Percentiles rank a stretch among this genome's conserved stretches.
Conservation (phyloP, 1,140 invertebrate species). For the Mylabris phalerata region DNA sequence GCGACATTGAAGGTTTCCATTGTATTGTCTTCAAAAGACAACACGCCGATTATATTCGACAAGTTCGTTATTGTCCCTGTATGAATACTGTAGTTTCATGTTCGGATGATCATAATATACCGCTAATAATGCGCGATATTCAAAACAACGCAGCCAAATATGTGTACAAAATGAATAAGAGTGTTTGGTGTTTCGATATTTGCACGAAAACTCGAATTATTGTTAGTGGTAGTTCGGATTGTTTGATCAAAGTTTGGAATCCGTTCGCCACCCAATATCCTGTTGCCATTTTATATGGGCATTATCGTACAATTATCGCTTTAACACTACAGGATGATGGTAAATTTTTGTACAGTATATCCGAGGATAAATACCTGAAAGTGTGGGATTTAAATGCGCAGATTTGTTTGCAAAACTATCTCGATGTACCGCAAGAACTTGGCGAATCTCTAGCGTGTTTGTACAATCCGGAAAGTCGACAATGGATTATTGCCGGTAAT, state of each 20-base stretch:
- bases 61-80: conserved; percentile 53
- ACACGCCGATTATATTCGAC: conserved; percentile 52
- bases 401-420: conserved; percentile 57
- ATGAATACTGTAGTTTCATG: conserved; percentile 42
- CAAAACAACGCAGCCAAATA: conserved; percentile 25
- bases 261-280: conserved; percentile 60
- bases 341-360: conserved; percentile 51
- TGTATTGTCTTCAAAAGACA: conserved; percentile 48
- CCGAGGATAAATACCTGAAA: conserved; percentile 60
- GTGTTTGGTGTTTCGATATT: conserved; percentile 52
- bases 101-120: conserved; percentile 44
- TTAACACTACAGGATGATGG: conserved; percentile 53
- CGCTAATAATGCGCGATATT: conserved; percentile 33
- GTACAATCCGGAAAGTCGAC: conserved; percentile 55
- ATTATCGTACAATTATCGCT: conserved; percentile 59
- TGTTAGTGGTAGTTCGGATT: conserved; percentile 66
- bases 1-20: conserved; percentile 32
- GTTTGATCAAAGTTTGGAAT: conserved; percentile 66
- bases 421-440: conserved; percentile 51
- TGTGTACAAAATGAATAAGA: conserved; percentile 36
- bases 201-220: conserved; percentile 51
- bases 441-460: conserved; percentile 49
- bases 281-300: conserved; percentile 55
- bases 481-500: conserved; percentile 54
- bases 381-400: conserved; percentile 60